Percentiles rank a stretch among this genome's conserved stretches.
phyloP scores from a whole-genome alignment of 1,140 invertebrate genomes.

The Drosophila parvula region DNA sequence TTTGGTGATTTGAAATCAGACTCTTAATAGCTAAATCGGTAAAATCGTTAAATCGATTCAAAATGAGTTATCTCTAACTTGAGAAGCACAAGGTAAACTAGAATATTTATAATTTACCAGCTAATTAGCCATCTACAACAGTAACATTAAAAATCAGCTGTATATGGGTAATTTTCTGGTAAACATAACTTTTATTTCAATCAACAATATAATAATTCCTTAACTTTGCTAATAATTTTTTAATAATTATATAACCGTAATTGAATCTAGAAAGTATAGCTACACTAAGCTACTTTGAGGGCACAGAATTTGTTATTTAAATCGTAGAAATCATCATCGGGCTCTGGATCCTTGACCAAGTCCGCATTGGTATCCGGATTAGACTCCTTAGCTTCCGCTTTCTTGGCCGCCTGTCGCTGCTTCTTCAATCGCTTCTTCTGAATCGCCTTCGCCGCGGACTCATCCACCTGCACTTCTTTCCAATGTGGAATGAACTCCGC shows the following conservation, averaged over 20 bases:
- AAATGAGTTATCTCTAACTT: neutral
- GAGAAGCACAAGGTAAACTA: neutral
- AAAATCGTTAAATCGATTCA: neutral
- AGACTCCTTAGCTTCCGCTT: conserved; percentile 30
- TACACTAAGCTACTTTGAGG: conserved; percentile 48
- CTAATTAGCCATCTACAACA: neutral
- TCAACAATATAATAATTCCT: neutral
- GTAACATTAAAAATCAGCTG: neutral
- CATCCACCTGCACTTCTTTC: conserved; percentile 49
- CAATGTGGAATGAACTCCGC: conserved; percentile 61
- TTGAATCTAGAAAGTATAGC: neutral
- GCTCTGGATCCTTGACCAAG: conserved; percentile 43
- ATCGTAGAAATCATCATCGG: conserved; percentile 73
- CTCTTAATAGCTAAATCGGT: neutral
- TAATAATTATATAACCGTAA: too few species aligned
- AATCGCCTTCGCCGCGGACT: conserved; percentile 32
- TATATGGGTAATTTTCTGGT: neutral
- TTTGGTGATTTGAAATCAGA: neutral
- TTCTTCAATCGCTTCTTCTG: conserved; percentile 77
- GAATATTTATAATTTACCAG: neutral
- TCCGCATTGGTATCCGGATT: conserved; percentile 61
- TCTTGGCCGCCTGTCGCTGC: conserved; percentile 63
- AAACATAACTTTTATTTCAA: neutral
- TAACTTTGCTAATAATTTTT: neutral
- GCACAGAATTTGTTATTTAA: conserved; percentile 83